Evolutionary conservation across 1,140 invertebrate species (phyloP), one percentile per base, ranked within the genome.

Genomic region (Trachymyrmex septentrionalis): DNA sequence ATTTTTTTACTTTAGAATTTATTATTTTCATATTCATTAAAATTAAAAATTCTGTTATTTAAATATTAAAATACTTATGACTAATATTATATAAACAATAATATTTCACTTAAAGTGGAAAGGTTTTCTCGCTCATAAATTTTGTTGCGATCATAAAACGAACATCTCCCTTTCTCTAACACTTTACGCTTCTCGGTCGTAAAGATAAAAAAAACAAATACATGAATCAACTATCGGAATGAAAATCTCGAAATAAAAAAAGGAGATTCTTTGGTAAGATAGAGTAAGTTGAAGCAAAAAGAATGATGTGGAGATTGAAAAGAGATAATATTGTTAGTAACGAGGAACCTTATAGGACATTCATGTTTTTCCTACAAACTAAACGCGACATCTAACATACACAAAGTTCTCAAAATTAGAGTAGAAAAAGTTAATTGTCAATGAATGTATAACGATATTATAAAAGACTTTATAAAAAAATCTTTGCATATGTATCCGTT

Each of bases 251-350:
- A 63, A 63, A 55, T 59, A 7, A 14, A 76, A 21, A 76, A 34
- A n/a, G 5, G 3, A 59, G 21, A 76, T n/a, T 57, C 30, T 21
- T 76, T 61, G n/a, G 5, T 24, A 59, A 76, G 30, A 21, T 12
- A 12, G 6, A 48, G 48, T 24, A 48, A 72, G 24, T 84, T 27
- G 34, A 48, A 77, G 57, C 66, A 71, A 63, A 90, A 48, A 57
- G 71, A 4, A 30, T 30, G 50, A 72, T 72, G 19, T 14, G 10
- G 50, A 21, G 50, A 76, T 67, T 76, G 64, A 67, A 91, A 84
- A 87, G 61, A 34, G 59, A 64, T 30, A 30, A 64, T 75, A 63
- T 88, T 86, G 76, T 67, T 44, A 86, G 80, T 80, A 86, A 90
- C 55, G 87, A 81, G 55, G 72, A 81, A 84, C 61, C 71, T 34